These are phyloP conservation scores for Pan paniscus DNA, from an alignment of 2,113 vertebrate species.

Conservation along the genomic window DNA sequence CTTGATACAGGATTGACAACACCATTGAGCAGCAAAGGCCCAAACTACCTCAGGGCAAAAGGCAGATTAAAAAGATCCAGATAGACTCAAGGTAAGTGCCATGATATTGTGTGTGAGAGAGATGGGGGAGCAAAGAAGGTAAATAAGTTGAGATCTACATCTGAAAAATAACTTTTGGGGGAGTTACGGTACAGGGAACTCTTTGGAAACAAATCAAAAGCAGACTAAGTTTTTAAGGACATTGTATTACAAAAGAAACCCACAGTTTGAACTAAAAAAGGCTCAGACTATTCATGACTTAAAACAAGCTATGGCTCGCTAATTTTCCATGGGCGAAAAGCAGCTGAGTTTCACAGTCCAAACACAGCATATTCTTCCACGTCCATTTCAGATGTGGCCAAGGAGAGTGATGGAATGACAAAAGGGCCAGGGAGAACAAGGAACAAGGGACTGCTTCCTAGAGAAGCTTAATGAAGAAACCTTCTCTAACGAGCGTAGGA, in stretches of 20 bases:
- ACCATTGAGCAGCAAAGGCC: not conserved
- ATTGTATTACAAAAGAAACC: not conserved
- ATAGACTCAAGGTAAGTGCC: not conserved
- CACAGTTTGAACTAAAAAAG: not conserved
- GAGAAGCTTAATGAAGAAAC: too few species aligned
- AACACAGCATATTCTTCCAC: rapidly evolving
- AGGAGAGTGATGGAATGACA: not conserved
- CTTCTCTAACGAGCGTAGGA: too few species aligned
- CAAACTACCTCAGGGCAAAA: not conserved
- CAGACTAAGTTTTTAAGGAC: not conserved
- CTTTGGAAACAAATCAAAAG: not conserved
- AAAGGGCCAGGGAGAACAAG: rapidly evolving
- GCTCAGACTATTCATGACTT: not conserved
- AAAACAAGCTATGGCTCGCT: not conserved
- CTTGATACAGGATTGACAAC: not conserved
- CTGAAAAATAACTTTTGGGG: too few species aligned
- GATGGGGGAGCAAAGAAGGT: not conserved
- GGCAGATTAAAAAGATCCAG: not conserved
- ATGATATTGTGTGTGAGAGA: not conserved
- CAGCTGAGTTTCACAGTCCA: not conserved
- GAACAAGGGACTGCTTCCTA: not conserved
- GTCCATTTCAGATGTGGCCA: too few species aligned
- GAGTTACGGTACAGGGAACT: rapidly evolving
- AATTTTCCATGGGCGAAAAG: rapidly evolving
- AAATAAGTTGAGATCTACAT: not conserved